A percentile compares a stretch with the other conserved stretches of the same genome.
Evolutionary conservation across 2,797 vertebrate species (phyloP).

Genomic region (Sandelia bainsii): DNA sequence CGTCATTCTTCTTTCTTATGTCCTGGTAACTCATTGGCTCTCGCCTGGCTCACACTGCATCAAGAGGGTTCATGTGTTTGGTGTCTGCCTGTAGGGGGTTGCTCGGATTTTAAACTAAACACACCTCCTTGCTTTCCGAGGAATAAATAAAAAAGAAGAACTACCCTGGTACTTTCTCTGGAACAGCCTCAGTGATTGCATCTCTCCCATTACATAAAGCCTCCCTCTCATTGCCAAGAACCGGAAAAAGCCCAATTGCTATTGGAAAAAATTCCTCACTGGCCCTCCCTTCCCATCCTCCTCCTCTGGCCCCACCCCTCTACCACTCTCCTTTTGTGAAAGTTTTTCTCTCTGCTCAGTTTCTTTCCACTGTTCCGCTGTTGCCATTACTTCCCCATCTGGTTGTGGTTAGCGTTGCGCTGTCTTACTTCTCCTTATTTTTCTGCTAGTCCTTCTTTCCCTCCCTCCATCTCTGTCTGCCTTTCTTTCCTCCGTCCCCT

Average conservation of each 20-base stretch:
- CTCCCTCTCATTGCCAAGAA: conserved; percentile 59
- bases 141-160: conserved; percentile 16
- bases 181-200: conserved; percentile 50
- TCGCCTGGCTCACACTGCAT: too few relatives aligned
- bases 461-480: conserved; percentile 41
- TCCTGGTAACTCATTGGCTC: neutral
- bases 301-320: conserved; percentile 27
- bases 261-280: conserved; percentile 79
- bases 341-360: conserved; percentile 40
- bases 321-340: conserved; percentile 41
- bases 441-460: conserved; percentile 3
- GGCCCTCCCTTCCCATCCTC: conserved; percentile 29
- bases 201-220: conserved; percentile 71
- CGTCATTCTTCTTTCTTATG: neutral
- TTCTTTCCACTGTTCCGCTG: conserved; percentile 73
- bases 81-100: neutral
- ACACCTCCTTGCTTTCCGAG: neutral
- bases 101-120: neutral
- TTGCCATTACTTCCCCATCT: conserved; percentile 74
- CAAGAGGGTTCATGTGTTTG: too few relatives aligned
- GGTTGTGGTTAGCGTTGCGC: conserved; percentile 80
- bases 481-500: conserved; percentile 9
- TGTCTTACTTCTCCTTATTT: conserved; percentile 54
- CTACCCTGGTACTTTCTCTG: conserved; percentile 52
- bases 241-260: conserved; percentile 45